A percentile compares a stretch with the other conserved stretches of the same genome.
phyloP scores from a whole-genome alignment of 2,113 vertebrate species.

The Dasyornis broadbenti region DNA sequence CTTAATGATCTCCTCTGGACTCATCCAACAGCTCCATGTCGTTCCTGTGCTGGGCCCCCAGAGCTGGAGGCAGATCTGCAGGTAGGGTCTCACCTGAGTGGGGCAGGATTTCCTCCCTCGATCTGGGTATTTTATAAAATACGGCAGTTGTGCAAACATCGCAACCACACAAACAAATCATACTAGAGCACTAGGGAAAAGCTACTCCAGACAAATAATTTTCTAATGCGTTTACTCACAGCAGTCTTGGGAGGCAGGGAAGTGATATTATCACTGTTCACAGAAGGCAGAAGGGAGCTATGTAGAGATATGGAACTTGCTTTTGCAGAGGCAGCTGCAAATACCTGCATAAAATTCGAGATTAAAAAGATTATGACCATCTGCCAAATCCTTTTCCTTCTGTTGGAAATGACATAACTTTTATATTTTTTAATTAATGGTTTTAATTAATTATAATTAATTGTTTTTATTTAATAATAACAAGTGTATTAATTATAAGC shows the following conservation, averaged over 20 bases:
- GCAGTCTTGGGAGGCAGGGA: background rate
- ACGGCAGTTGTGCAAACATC: background rate
- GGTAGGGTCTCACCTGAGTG: background rate
- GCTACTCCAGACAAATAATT: background rate
- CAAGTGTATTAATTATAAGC: background rate
- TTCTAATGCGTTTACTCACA: background rate
- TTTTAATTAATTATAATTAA: background rate
- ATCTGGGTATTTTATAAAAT: background rate
- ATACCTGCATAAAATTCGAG: background rate
- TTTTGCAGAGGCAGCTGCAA: background rate
- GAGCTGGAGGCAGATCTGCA: background rate
- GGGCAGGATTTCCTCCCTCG: background rate
- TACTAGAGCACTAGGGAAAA: background rate
- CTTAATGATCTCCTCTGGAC: background rate
- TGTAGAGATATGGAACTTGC: background rate
- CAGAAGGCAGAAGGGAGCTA: background rate
- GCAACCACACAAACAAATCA: background rate
- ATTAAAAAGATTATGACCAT: background rate
- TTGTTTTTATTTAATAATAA: background rate
- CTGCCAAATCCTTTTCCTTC: background rate
- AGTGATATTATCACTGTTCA: background rate
- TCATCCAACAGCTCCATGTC: background rate
- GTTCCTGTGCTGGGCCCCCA: background rate
- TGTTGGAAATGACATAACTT: background rate
- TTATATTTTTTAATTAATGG: background rate